These are phyloP conservation scores for Piprites chloris DNA, from an alignment of 2,113 vertebrate species.

Conservation along the genomic window DNA sequence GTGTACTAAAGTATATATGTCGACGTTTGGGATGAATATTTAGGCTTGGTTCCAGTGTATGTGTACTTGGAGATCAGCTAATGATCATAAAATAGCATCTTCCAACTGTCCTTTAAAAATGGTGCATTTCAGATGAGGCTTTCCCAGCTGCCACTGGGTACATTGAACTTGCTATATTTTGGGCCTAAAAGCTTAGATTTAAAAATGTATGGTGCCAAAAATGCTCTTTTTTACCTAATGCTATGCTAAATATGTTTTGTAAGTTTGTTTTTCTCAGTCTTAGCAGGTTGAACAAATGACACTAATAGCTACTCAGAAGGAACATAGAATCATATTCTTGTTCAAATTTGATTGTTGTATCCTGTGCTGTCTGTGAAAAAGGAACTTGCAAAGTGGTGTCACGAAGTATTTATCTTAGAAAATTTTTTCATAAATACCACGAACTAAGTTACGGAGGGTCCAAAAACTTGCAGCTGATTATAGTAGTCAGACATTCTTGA, in stretches of 20 bases:
- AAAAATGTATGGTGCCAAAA: constrained; percentile 73
- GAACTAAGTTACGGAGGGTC: background rate
- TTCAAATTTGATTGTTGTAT: background rate
- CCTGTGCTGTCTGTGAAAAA: background rate
- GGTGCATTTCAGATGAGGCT: constrained; percentile 31
- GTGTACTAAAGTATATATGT: background rate
- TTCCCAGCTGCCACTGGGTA: constrained; percentile 35
- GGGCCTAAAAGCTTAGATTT: constrained; percentile 40
- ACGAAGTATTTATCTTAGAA: background rate
- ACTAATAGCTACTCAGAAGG: background rate
- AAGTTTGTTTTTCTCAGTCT: constrained; percentile 33
- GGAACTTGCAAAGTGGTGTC: background rate
- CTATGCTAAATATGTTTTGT: constrained; percentile 49
- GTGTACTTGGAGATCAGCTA: background rate
- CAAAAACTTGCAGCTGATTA: background rate
- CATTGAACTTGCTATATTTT: constrained; percentile 1
- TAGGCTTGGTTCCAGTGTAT: background rate
- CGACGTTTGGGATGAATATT: background rate
- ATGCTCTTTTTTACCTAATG: constrained; percentile 50
- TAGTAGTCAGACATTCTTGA: background rate
- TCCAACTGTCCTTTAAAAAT: background rate
- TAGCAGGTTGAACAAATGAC: constrained; percentile 10
- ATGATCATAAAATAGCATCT: background rate
- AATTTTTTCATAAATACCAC: background rate
- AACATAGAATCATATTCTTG: background rate